These are phyloP conservation scores for Cuculus canorus DNA, from an alignment of 2,797 vertebrate species.

Conservation along the genomic window DNA sequence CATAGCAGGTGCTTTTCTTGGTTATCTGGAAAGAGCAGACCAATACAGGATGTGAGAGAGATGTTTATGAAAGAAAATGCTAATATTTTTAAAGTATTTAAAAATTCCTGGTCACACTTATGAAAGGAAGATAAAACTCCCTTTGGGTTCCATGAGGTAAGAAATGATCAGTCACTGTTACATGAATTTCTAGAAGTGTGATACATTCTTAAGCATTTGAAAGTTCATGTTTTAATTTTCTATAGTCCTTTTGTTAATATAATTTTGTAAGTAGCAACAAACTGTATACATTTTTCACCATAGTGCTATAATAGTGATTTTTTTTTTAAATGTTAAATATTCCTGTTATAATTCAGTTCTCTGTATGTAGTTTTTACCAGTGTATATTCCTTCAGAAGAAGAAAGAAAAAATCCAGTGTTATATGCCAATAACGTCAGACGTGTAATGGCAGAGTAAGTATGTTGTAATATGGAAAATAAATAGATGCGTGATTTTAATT, in stretches of 20 bases:
- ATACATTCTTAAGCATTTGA: neutral
- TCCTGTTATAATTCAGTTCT: constrained; percentile 45
- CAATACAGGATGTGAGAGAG: neutral
- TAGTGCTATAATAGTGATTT: neutral
- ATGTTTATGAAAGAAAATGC: neutral
- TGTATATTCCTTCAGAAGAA: constrained; percentile 93
- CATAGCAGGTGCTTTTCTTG: neutral
- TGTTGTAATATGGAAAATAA: neutral
- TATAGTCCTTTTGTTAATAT: neutral
- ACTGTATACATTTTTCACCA: neutral
- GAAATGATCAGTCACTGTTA: neutral
- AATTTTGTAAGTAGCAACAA: neutral
- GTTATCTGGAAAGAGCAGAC: neutral
- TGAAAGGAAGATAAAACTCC: neutral
- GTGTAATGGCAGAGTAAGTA: constrained; percentile 94
- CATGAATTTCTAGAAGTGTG: neutral
- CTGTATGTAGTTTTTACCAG: constrained; percentile 89
- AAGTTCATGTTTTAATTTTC: neutral
- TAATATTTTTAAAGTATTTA: neutral
- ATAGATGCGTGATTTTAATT: neutral
- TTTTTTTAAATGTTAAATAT: neutral
- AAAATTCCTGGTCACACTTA: neutral
- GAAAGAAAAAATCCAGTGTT: constrained; percentile 91
- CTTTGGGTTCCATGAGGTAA: neutral
- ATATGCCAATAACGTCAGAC: constrained; percentile 93